phyloP scores from a whole-genome alignment of 2,797 vertebrate genomes.

The Melanogrammus aeglefinus region DNA sequence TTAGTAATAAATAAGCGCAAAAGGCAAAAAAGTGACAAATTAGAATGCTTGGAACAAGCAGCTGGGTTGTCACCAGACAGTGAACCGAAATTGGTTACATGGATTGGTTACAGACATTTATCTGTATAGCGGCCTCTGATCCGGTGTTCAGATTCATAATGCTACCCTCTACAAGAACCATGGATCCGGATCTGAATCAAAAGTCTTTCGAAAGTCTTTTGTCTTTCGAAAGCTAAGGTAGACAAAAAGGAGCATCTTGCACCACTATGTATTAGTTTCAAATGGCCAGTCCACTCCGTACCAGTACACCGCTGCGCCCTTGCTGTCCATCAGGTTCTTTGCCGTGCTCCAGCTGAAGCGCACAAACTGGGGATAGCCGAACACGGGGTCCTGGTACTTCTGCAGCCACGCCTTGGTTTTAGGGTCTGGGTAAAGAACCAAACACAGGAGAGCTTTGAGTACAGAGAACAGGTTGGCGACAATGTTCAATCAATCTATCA shows the following conservation, averaged over 20 bases:
- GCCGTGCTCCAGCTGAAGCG: conserved; percentile 94
- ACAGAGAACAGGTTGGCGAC: background rate
- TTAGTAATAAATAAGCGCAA: background rate
- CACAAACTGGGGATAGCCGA: conserved; percentile 91
- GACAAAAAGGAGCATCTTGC: background rate
- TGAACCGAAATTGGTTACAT: background rate
- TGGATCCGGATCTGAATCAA: background rate
- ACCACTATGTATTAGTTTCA: background rate
- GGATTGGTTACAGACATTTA: background rate
- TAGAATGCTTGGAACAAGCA: background rate
- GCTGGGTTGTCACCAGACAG: background rate
- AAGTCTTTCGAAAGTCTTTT: background rate
- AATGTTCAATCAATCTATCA: background rate
- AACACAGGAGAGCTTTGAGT: background rate
- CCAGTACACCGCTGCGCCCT: conserved; percentile 77
- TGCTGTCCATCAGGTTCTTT: conserved; percentile 82
- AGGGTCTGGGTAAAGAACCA: conserved; percentile 72
- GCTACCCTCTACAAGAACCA: background rate
- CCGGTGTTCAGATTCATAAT: background rate
- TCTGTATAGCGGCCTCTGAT: background rate
- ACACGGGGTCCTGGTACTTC: conserved; percentile 82
- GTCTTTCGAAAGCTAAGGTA: background rate
- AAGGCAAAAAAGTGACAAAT: background rate
- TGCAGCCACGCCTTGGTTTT: conserved; percentile 87
- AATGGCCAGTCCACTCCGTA: conserved; percentile 53